Percentiles rank a stretch among this genome's conserved stretches.
These are phyloP conservation scores for Actinemys pallida DNA, from an alignment of 2,113 vertebrate genomes.

Conservation along the genomic window DNA sequence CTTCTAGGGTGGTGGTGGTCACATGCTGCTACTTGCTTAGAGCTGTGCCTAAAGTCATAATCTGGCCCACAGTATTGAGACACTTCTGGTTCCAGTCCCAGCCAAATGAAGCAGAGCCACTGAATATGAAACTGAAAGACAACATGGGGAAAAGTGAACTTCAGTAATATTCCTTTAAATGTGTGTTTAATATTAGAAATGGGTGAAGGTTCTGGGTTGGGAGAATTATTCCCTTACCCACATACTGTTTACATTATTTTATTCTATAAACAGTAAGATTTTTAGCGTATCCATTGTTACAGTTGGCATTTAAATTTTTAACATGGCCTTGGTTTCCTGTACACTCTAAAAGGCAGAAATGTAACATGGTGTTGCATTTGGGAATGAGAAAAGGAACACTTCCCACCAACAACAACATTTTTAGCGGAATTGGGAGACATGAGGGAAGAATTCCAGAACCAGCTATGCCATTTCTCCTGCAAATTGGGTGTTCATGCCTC, in stretches of 20 bases:
- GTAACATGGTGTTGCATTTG: not conserved
- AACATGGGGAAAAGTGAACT: too few relatives aligned
- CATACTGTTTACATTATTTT: not conserved
- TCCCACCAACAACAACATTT: not conserved
- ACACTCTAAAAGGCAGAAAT: too few relatives aligned
- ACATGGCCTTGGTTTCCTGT: too few relatives aligned
- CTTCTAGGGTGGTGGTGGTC: not conserved
- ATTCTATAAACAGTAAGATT: not conserved
- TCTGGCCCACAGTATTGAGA: not conserved
- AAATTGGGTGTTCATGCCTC: fast-evolving
- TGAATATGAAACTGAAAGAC: not conserved
- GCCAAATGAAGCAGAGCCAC: not conserved
- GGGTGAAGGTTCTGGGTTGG: not conserved
- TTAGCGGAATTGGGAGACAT: not conserved
- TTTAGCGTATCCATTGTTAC: not conserved
- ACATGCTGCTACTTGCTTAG: not conserved
- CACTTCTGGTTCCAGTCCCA: not conserved
- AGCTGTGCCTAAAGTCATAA: not conserved
- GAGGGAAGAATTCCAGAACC: not conserved
- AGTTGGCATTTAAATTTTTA: too few relatives aligned
- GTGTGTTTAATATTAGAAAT: too few relatives aligned
- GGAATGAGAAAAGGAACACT: not conserved
- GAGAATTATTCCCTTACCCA: not conserved
- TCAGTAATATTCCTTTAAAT: too few relatives aligned
- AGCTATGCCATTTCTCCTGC: not conserved